Evolutionary conservation across 2,797 vertebrate species (phyloP).

Genomic region (Cuculus canorus): DNA sequence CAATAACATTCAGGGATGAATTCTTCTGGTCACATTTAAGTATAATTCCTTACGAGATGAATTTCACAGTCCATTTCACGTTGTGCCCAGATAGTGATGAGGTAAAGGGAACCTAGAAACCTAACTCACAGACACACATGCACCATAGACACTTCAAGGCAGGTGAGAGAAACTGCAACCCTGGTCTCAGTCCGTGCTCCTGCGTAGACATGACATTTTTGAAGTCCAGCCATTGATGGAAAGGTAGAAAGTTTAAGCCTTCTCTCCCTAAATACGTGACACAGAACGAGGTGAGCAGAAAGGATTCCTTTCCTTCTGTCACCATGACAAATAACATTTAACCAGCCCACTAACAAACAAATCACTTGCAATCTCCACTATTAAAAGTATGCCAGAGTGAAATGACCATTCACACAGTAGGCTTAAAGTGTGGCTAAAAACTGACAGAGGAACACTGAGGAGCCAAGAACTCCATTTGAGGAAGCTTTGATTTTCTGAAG

Average conservation of each 20-base stretch:
- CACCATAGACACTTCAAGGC: accelerated
- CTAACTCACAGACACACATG: too few relatives aligned
- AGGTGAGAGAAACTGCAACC: neutral
- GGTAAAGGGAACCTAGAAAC: neutral
- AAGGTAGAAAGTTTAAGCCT: neutral
- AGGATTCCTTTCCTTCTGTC: neutral
- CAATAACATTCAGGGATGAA: accelerated
- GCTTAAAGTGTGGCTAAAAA: neutral
- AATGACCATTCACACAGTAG: neutral
- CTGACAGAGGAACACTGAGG: neutral
- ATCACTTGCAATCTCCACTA: neutral
- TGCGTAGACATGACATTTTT: neutral
- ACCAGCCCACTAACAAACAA: neutral
- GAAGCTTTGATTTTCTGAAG: neutral
- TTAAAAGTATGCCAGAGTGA: neutral
- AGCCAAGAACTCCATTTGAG: neutral
- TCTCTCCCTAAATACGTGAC: neutral
- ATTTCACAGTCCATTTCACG: neutral
- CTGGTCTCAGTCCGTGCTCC: neutral
- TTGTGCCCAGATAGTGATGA: neutral
- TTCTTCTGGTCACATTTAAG: neutral
- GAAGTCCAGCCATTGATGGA: neutral
- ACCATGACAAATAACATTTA: neutral
- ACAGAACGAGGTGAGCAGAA: accelerated
- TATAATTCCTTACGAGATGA: neutral